phyloP scores from a whole-genome alignment of 2,113 vertebrate genomes.

The Syrrhaptes paradoxus region DNA sequence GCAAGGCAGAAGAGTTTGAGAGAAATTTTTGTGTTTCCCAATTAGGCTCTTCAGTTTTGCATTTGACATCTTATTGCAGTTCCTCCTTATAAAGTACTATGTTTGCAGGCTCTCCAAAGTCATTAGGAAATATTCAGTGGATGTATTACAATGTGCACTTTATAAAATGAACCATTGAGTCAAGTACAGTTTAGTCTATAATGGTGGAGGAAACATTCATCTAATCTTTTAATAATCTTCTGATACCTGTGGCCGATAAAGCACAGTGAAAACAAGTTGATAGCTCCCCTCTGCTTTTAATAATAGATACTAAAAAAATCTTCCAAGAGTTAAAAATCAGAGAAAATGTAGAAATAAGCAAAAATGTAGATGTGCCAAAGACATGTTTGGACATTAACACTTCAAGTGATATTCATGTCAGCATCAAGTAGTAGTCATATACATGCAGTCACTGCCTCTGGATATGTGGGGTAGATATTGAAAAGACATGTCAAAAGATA shows the following conservation, averaged over 20 bases:
- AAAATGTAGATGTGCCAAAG: not conserved
- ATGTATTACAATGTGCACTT: not conserved
- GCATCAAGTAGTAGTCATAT: not conserved
- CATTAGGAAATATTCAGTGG: not conserved
- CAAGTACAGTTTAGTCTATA: not conserved
- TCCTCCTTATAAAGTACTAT: not conserved
- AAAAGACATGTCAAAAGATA: not conserved
- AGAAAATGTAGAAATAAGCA: not conserved
- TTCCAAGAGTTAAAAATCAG: not conserved
- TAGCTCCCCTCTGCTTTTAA: not conserved
- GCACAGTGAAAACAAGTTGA: not conserved
- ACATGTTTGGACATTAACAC: not conserved
- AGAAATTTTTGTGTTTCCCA: not conserved
- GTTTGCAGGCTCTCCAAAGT: not conserved
- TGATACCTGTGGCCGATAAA: not conserved
- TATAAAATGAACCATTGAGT: not conserved
- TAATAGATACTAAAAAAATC: not conserved
- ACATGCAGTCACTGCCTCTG: not conserved
- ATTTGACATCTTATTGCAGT: not conserved
- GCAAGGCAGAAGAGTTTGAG: not conserved
- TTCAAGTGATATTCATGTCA: not conserved
- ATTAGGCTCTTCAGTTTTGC: not conserved
- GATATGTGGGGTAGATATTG: not conserved
- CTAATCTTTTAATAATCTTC: not conserved
- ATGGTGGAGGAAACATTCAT: not conserved